These are phyloP conservation scores for Choloepus didactylus DNA, from an alignment of 2,797 vertebrate species.

Conservation along the genomic window DNA sequence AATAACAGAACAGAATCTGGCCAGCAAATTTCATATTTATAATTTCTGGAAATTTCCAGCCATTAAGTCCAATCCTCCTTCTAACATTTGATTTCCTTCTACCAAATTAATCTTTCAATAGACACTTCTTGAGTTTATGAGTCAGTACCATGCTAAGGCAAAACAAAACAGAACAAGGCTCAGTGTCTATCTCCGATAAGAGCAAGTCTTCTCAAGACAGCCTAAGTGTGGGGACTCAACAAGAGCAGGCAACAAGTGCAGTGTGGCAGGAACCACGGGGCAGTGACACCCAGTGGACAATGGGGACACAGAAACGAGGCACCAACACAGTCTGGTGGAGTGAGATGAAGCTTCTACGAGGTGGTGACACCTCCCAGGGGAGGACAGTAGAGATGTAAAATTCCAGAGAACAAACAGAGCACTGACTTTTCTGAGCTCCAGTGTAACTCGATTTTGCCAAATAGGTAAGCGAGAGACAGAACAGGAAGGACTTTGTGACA, in stretches of 20 bases:
- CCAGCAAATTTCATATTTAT: not conserved
- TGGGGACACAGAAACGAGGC: not conserved
- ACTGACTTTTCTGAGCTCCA: not conserved
- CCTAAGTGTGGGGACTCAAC: not conserved
- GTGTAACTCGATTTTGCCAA: not conserved
- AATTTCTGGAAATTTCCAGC: conserved; percentile 38
- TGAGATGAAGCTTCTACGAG: not conserved
- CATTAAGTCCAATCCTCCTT: not conserved
- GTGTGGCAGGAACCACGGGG: not conserved
- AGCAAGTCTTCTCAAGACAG: not conserved
- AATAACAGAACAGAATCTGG: not conserved
- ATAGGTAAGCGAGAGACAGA: not conserved
- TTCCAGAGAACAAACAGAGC: not conserved
- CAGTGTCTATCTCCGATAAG: not conserved
- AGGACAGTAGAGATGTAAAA: not conserved
- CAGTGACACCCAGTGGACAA: not conserved
- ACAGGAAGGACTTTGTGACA: not conserved
- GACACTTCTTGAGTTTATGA: not conserved
- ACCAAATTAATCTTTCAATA: not conserved
- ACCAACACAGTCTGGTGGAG: not conserved
- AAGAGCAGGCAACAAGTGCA: not conserved
- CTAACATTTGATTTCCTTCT: conserved; percentile 34
- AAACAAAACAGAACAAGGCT: conserved; percentile 2
- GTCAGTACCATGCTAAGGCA: not conserved
- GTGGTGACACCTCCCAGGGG: not conserved